phyloP scores from a whole-genome alignment of 2,797 vertebrate genomes.

The Thaleichthys pacificus region DNA sequence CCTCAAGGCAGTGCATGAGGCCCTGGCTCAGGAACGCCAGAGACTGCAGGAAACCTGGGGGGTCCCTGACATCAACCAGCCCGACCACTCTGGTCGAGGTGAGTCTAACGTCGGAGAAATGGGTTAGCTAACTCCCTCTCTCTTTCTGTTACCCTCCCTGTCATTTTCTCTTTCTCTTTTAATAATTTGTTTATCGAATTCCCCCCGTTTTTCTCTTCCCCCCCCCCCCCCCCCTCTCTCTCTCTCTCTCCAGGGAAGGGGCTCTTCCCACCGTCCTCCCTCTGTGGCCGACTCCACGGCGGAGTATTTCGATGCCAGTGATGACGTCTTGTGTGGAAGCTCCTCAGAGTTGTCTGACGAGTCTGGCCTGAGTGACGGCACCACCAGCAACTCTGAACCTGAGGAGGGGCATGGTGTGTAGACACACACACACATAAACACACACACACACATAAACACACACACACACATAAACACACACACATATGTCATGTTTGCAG shows the following conservation, averaged over 20 bases:
- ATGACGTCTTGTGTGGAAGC: constrained; percentile 81
- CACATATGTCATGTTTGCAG: not conserved
- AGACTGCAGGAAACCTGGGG: constrained; percentile 78
- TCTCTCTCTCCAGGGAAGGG: constrained; percentile 57
- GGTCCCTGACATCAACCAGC: constrained; percentile 53
- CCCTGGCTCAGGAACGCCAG: constrained; percentile 78
- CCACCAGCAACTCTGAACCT: constrained; percentile 83
- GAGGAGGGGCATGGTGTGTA: constrained; percentile 74
- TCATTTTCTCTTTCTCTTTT: not conserved
- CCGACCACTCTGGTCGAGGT: constrained; percentile 62
- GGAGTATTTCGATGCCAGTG: constrained; percentile 90
- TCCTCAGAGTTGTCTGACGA: constrained; percentile 85
- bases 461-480: no score
- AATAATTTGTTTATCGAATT: not conserved
- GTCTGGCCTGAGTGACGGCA: constrained; percentile 84
- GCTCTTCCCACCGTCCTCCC: constrained; percentile 71
- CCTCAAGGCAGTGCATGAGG: constrained; percentile 84
- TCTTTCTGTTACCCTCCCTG: not conserved
- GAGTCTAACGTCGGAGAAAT: constrained; percentile 1
- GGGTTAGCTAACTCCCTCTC: no score
- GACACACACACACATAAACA: not conserved
- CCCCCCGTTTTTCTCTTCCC: not conserved
- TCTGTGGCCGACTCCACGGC: constrained; percentile 84
- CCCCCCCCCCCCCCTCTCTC: not conserved
- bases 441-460: not conserved